Evolutionary conservation across 2,888 invertebrate species (phyloP), one percentile per base, ranked within the genome.

Genomic region (Diachrysia chrysitis): DNA sequence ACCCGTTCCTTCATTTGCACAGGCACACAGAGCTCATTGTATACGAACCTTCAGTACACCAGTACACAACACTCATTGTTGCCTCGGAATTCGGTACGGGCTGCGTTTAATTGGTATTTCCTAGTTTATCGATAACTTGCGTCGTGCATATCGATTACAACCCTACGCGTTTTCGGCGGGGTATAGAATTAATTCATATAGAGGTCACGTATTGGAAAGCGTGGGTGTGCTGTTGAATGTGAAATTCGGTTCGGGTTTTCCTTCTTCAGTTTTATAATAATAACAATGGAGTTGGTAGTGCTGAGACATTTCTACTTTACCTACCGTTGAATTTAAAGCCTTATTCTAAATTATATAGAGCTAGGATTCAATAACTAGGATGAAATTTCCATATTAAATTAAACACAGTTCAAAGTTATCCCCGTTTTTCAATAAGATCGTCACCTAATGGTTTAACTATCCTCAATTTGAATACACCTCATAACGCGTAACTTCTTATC

Each of bases 1-100:
- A 78, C 66, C 83, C 75, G 85, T 87, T 91, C 90, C 90, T 91
- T 90, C 90, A 90, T 92, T 92, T 90, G 87, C 87, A 88, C 88
- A 92, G 85, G 84, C 87, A 83, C 85, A 74, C 79, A 68, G 58
- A 69, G 54, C 74, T 80, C 85, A 84, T 87, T 89, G 87, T 87
- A 81, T 84, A 72, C 71, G 64, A 80, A 78, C 85, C 85, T 83
- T 82, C 82, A 83, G 82, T 81, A 85, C 84, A 83, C 83, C 81
- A 73, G 82, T 83, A 85, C 82, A 80, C 74, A 73, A 83, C 84
- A 90, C 86, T 83, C 80, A 89, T 93, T 92, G 89, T 89, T 86
- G 84, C 87, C 83, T 82, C 78, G 86, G 86, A 88, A 90, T 85
- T 85, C 74, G 75, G 76, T 75, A 70, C 73, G 82, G 83, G 83